Base-by-base conservation (phyloP, 2,113 vertebrate species). In the Origma solitaria region DNA sequence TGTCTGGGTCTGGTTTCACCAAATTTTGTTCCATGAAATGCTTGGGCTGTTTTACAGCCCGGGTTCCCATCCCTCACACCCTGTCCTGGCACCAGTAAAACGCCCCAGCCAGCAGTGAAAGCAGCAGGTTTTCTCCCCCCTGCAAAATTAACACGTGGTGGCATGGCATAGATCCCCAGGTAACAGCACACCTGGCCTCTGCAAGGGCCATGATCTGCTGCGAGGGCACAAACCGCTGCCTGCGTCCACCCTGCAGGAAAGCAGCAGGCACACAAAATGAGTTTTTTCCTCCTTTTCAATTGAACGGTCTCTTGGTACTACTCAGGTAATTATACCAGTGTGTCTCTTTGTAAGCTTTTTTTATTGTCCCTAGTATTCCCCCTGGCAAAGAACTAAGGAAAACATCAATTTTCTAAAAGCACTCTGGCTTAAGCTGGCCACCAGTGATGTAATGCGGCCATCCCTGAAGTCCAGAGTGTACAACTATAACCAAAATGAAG, bases 341-440 rank as follows among this genome's bases (percentile, higher is more conserved):
- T 81, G 50, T 38, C 50, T 93, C 72, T 87, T 66, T 78, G 64
- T 75, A 86, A 96, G 77, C 24, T 56, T 90, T 82, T 88, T 92
- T 75, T 81, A 85, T 92, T 86, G 69, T 76, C 25, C 42, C 17
- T 61, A 82, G 33, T 77, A 77, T 93, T 90, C 71, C 60, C 38
- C 10, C 33, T 6, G 20, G 69, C 83, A 82, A 72, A 82, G 47
- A 89, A 61, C 17, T 0, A 21, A 75, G 45, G 69, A 76, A 84
- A 94, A 64, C 1, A 4, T 70, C 57, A 37, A 78, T 94, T 96
- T 94, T 66, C 57, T 84, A 40, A 60, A 92, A 82, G 73, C 10
- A 7, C 17, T 90, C 56, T 92, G 77, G 68, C 42, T 84, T 84
- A 54, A 82, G 56, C 61, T 82, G 44, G 54, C 76, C 0, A 0